Percentiles rank a stretch among this genome's conserved stretches.
Evolutionary conservation across 2,888 invertebrate genomes (phyloP).

Genomic region (Sceliomorpha sp.): DNA sequence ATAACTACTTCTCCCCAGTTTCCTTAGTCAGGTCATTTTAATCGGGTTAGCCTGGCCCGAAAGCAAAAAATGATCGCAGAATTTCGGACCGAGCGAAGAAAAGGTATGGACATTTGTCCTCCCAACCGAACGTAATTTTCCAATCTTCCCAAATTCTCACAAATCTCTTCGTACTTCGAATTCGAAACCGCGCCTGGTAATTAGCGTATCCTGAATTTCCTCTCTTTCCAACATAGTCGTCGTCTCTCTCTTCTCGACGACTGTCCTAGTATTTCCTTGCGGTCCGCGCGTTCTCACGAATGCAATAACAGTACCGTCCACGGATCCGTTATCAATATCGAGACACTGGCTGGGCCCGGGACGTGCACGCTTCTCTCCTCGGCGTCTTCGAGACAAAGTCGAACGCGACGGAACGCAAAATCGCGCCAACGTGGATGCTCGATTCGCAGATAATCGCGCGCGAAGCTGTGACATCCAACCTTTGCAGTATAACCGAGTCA

Average conservation of each 20-base stretch:
- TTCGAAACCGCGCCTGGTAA: background rate
- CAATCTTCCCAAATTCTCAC: too few species aligned
- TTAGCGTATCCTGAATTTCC: background rate
- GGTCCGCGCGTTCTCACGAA: constrained; percentile 35
- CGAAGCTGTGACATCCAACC: constrained; percentile 53
- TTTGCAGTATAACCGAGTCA: constrained; percentile 58
- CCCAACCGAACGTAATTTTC: too few species aligned
- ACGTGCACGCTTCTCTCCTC: too few species aligned
- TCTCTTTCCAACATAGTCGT: background rate
- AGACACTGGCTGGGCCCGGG: constrained; percentile 55
- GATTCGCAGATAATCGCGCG: constrained; percentile 47
- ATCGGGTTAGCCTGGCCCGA: too few species aligned
- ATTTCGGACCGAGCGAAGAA: too few species aligned
- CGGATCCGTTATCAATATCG: constrained; percentile 77
- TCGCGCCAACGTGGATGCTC: too few species aligned
- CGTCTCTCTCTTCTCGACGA: background rate
- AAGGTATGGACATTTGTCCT: too few species aligned
- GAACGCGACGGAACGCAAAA: constrained; percentile 21
- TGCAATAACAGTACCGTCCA: constrained; percentile 74
- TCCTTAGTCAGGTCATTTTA: too few species aligned
- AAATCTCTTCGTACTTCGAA: too few species aligned
- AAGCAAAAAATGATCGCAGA: too few species aligned
- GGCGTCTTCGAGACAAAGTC: constrained; percentile 40
- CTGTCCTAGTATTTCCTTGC: constrained; percentile 19
- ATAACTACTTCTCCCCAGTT: too few species aligned